Percentiles rank a stretch among this genome's conserved stretches.
Conservation (phyloP, 2,113 vertebrate species). For the Brachypteracias leptosomus region DNA sequence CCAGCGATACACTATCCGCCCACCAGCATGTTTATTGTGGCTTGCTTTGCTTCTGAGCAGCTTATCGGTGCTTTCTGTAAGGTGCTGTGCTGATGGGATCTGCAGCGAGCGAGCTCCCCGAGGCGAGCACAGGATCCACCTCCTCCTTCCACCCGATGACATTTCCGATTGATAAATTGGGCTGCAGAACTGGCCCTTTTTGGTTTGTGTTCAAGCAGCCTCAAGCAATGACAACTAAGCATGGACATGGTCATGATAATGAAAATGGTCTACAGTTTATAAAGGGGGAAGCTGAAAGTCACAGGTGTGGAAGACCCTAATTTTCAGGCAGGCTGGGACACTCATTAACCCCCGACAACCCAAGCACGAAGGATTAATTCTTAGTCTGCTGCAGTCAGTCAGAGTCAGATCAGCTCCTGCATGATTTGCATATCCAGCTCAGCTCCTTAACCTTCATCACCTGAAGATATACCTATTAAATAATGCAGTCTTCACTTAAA, state of each 20-base stretch:
- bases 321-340: background rate
- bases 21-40: background rate
- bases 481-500: background rate
- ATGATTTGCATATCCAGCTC: background rate
- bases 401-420: background rate
- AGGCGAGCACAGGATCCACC: background rate
- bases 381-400: background rate
- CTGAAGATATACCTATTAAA: background rate
- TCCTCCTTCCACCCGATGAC: background rate
- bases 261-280: background rate
- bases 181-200: background rate
- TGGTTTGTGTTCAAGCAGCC: background rate
- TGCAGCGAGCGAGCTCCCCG: background rate
- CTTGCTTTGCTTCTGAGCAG: background rate
- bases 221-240: background rate
- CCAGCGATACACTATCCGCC: background rate
- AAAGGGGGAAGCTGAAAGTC: background rate
- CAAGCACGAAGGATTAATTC: background rate
- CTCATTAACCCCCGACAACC: background rate
- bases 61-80: background rate
- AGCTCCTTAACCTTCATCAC: background rate
- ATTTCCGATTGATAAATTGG: background rate
- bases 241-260: accelerated
- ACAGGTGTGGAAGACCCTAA: background rate
- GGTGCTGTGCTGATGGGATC: background rate